phyloP scores from a whole-genome alignment of 2,797 vertebrate genomes.

The Harpagifer antarcticus region DNA sequence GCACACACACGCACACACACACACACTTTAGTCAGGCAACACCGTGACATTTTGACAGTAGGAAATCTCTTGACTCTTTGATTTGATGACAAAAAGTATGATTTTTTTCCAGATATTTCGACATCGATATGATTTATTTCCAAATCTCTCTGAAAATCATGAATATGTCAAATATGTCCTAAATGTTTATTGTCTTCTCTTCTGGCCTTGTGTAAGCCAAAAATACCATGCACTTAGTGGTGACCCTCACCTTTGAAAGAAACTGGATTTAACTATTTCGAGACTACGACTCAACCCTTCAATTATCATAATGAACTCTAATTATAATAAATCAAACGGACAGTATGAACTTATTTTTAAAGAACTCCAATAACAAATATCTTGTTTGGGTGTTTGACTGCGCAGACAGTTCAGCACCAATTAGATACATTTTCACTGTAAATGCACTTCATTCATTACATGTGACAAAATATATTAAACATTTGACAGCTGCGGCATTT shows the following conservation, averaged over 20 bases:
- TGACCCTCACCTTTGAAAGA: background rate
- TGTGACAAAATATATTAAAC: background rate
- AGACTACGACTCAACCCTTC: too few species aligned
- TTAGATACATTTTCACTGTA: background rate
- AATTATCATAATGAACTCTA: too few species aligned
- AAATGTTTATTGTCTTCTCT: background rate
- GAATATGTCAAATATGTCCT: too few species aligned
- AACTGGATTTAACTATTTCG: background rate
- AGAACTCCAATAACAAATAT: background rate
- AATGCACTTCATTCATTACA: too few species aligned
- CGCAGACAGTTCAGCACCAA: background rate
- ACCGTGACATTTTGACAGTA: background rate
- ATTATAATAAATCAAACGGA: background rate
- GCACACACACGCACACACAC: conserved; percentile 12
- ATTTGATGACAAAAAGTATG: background rate
- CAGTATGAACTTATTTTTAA: background rate
- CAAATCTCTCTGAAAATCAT: too few species aligned
- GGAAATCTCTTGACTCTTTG: background rate
- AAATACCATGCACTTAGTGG: background rate
- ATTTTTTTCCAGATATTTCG: too few species aligned
- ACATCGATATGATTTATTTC: too few species aligned
- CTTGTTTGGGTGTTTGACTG: background rate
- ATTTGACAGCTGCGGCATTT: background rate
- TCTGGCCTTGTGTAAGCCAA: background rate
- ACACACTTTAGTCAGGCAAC: conserved; percentile 14